Evolutionary conservation across 2,113 vertebrate species (phyloP).

Genomic region (Dolichallabes microphthalmus): DNA sequence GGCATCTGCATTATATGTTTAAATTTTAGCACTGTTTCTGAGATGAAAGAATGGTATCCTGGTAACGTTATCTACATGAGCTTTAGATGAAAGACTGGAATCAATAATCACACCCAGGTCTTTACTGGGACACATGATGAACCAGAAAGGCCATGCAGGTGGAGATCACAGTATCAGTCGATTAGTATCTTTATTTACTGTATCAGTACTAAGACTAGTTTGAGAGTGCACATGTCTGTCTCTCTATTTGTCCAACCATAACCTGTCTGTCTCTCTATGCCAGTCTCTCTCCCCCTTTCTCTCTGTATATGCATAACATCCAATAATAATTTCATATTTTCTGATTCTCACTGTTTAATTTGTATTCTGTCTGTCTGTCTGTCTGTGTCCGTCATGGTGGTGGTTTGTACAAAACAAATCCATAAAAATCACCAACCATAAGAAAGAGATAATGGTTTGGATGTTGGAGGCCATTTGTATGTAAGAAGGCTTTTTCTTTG

Average conservation of each 20-base stretch:
- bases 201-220: neutral
- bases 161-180: no score
- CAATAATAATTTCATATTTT: neutral
- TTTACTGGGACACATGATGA: no score
- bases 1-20: no score
- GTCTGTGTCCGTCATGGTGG: neutral
- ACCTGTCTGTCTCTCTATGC: neutral
- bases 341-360: neutral
- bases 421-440: neutral
- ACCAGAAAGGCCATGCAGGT: no score
- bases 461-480: neutral
- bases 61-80: no score
- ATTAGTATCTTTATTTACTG: neutral
- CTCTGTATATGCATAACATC: neutral
- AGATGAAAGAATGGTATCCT: no score
- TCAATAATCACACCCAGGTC: no score
- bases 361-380: neutral
- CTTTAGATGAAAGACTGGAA: no score
- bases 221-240: neutral
- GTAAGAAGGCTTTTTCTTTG: neutral
- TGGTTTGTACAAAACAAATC: neutral
- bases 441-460: neutral
- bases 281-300: neutral
- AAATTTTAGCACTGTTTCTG: no score
- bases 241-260: neutral